phyloP scores from a whole-genome alignment of 1,140 invertebrate species.

The Caerostris darwini region DNA sequence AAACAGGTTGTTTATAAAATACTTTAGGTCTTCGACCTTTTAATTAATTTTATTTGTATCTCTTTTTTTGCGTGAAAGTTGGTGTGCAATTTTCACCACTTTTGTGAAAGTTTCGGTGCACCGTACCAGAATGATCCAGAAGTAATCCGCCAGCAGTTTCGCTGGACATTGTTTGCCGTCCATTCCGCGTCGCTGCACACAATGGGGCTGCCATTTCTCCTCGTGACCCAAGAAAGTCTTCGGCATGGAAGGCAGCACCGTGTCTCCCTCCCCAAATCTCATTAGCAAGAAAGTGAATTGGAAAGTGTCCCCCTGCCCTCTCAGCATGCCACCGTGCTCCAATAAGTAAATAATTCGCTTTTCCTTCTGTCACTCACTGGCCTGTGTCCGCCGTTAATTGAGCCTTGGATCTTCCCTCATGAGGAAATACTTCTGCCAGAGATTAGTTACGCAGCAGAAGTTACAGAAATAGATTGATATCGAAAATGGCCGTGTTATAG shows the following conservation, averaged over 20 bases:
- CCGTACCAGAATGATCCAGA: not conserved
- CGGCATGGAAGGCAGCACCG: not conserved
- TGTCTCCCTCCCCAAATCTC: not conserved
- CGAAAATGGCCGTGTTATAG: not conserved
- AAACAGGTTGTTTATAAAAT: no score
- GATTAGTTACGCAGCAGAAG: not conserved
- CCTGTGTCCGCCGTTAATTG: constrained; percentile 12
- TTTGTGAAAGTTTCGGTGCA: not conserved
- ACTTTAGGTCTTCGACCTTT: not conserved
- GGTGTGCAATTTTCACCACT: not conserved
- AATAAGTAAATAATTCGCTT: constrained; percentile 48
- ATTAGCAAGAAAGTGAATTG: constrained; percentile 30
- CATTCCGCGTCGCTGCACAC: not conserved
- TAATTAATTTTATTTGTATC: not conserved
- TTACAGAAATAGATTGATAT: not conserved
- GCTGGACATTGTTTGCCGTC: not conserved
- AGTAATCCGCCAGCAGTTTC: not conserved
- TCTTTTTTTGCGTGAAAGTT: not conserved
- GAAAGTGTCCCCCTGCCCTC: not conserved
- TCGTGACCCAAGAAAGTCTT: constrained; percentile 42
- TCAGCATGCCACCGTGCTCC: constrained; percentile 17
- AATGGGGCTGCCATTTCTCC: not conserved
- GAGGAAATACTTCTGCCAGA: not conserved
- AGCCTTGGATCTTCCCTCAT: not conserved
- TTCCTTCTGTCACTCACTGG: constrained; percentile 35